Conservation (phyloP, 2,113 vertebrate genomes). For the Antechinus stuartii region DNA sequence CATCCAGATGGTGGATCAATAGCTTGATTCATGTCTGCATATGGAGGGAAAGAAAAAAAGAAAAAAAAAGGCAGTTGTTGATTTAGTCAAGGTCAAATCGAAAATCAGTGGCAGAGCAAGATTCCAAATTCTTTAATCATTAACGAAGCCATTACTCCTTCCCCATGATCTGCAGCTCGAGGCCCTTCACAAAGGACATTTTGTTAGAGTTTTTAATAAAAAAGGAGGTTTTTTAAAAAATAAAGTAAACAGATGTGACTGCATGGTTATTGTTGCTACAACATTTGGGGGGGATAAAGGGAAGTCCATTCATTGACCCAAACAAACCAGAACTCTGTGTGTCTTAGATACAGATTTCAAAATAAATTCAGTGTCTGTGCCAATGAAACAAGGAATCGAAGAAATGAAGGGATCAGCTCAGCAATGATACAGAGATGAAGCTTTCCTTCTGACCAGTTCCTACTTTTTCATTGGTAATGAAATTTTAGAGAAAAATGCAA, state of each 20-base stretch:
- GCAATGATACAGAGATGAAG: neutral
- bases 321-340: neutral
- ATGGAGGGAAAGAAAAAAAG: neutral
- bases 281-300: neutral
- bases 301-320: slow-evolving; percentile 34
- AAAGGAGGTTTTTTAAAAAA: neutral
- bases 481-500: slow-evolving; percentile 22
- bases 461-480: slow-evolving; percentile 12
- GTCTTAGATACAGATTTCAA: neutral
- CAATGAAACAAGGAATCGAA: slow-evolving; percentile 4
- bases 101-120: neutral
- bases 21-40: neutral
- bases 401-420: neutral
- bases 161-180: neutral
- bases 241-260: neutral
- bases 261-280: neutral
- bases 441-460: neutral
- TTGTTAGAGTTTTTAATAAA: slow-evolving; percentile 31
- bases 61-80: neutral
- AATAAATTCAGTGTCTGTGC: neutral
- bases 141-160: neutral
- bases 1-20: neutral
- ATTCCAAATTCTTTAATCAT: slow-evolving; percentile 4
- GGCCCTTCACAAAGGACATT: neutral
- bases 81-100: neutral